phyloP scores from a whole-genome alignment of 1,140 invertebrate genomes.

The Drosophila carrolli region DNA sequence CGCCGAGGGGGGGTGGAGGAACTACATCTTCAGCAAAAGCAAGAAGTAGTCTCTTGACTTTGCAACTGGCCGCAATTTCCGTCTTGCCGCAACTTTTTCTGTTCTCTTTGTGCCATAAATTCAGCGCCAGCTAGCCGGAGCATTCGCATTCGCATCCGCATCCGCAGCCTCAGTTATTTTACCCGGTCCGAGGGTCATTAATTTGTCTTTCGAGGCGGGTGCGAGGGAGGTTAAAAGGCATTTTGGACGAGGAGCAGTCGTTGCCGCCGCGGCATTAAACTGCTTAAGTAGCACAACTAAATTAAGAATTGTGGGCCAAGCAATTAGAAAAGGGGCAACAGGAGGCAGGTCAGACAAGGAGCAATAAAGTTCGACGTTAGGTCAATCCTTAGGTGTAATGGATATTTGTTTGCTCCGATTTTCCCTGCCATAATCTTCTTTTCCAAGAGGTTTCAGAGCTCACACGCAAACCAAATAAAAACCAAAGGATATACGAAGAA shows the following conservation, averaged over 20 bases:
- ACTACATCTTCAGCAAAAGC: slow-evolving; percentile 30
- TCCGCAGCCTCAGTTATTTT: slow-evolving; percentile 40
- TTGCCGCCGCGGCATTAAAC: slow-evolving; percentile 61
- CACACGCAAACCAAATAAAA: background rate
- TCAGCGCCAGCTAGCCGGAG: slow-evolving; percentile 67
- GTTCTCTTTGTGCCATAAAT: slow-evolving; percentile 59
- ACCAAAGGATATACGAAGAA: background rate
- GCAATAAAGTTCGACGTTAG: slow-evolving; percentile 60
- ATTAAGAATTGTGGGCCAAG: slow-evolving; percentile 67
- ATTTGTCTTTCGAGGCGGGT: slow-evolving; percentile 66
- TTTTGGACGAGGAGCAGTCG: slow-evolving; percentile 18
- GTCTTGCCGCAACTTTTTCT: slow-evolving; percentile 57
- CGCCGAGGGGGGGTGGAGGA: slow-evolving; percentile 8
- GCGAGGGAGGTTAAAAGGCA: slow-evolving; percentile 7
- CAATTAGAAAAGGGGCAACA: slow-evolving; percentile 49
- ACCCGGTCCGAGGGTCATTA: slow-evolving; percentile 66
- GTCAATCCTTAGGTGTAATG: slow-evolving; percentile 45
- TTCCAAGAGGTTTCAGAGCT: too few species aligned
- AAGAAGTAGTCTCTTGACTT: slow-evolving; percentile 63
- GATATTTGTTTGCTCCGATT: slow-evolving; percentile 38
- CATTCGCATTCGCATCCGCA: slow-evolving; percentile 42
- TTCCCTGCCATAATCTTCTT: slow-evolving; percentile 11
- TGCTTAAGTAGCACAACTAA: slow-evolving; percentile 82
- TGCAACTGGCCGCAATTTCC: slow-evolving; percentile 69
- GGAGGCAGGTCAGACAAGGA: slow-evolving; percentile 10